Evolutionary conservation across 2,797 vertebrate genomes (phyloP).

Genomic region (Paguma larvata): DNA sequence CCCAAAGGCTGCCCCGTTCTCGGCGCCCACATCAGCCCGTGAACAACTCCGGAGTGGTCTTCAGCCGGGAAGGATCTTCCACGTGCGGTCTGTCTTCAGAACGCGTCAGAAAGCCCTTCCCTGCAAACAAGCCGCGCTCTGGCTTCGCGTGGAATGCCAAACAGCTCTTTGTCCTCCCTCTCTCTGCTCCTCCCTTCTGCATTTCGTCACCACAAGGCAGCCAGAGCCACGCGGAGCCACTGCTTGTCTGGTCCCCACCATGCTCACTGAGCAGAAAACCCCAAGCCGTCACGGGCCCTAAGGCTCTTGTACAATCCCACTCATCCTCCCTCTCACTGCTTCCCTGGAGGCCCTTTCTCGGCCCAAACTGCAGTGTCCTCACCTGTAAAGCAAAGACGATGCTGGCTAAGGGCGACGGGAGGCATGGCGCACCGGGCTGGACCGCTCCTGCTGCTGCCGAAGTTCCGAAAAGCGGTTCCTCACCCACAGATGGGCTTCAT

Average conservation of each 20-base stretch:
- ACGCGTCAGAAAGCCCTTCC: background rate
- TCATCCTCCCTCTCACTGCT: background rate
- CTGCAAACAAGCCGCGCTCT: too few relatives aligned
- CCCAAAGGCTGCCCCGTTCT: background rate
- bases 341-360: background rate
- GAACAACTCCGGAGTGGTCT: background rate
- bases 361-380: background rate
- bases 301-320: background rate
- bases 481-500: background rate
- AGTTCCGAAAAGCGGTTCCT: background rate
- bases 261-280: background rate
- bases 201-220: too few relatives aligned
- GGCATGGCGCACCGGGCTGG: background rate
- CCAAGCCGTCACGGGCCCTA: background rate
- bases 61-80: too few relatives aligned
- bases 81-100: background rate
- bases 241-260: rapidly evolving
- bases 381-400: background rate
- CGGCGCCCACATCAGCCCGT: background rate
- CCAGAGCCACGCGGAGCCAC: background rate
- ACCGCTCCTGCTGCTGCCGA: background rate
- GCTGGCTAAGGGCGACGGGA: background rate
- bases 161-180: background rate
- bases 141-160: background rate
- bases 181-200: background rate